Percentiles rank a stretch among this genome's conserved stretches.
Conservation (phyloP, 2,888 invertebrate species). For the Amphiduros pacificus region DNA sequence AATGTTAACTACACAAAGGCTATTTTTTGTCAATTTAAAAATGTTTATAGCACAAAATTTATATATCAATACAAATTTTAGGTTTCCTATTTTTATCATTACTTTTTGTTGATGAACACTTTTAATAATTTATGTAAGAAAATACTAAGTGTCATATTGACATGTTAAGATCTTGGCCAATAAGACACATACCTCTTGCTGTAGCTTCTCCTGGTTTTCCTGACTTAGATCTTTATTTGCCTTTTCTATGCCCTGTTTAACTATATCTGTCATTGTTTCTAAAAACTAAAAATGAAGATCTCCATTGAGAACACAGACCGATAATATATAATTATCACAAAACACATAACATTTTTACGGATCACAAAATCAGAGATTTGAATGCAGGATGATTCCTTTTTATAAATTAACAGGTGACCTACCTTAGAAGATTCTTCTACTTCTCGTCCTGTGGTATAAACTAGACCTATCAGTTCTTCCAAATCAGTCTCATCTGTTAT, state of each 20-base stretch:
- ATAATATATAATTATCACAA: neutral
- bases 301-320: neutral
- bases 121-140: no score
- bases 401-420: slow-evolving; percentile 1
- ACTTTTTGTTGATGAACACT: no score
- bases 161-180: neutral
- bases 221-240: slow-evolving; percentile 89
- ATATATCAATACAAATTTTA: no score
- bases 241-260: slow-evolving; percentile 86
- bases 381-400: neutral
- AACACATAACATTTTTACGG: neutral
- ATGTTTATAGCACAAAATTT: no score
- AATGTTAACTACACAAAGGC: no score
- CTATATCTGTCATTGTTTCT: slow-evolving; percentile 93
- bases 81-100: no score
- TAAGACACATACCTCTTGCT: slow-evolving; percentile 73
- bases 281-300: slow-evolving; percentile 67
- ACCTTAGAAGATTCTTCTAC: slow-evolving; percentile 85
- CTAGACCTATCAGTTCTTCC: slow-evolving; percentile 79
- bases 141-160: no score
- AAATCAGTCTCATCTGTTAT: slow-evolving; percentile 94
- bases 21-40: no score
- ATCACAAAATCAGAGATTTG: neutral
- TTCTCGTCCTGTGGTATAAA: slow-evolving; percentile 83
- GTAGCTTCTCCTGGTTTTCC: slow-evolving; percentile 85